phyloP scores from a whole-genome alignment of 2,113 vertebrate species.

The Sapayoa aenigma region DNA sequence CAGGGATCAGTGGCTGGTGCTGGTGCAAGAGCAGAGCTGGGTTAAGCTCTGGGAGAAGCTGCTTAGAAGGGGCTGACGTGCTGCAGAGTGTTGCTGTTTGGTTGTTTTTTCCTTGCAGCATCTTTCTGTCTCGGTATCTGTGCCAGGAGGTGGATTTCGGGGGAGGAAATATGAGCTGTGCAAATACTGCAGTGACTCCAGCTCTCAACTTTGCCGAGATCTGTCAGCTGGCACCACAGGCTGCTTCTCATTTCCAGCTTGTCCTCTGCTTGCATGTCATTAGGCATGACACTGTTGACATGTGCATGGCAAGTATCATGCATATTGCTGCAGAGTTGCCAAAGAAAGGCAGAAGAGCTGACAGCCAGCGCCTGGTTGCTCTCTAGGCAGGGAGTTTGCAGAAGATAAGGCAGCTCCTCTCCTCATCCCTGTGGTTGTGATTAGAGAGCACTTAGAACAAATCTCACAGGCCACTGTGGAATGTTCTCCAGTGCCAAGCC shows the following conservation, averaged over 20 bases:
- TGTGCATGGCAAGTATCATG: constrained; percentile 28
- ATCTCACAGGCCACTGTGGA: neutral
- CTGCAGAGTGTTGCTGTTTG: neutral
- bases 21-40: neutral
- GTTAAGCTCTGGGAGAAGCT: neutral
- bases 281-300: neutral
- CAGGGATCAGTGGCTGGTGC: accelerated
- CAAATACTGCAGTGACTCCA: constrained; percentile 14
- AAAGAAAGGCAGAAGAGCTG: neutral
- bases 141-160: neutral
- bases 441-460: neutral
- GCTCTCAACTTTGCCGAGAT: neutral
- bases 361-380: neutral
- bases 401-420: neutral
- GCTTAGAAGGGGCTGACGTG: neutral
- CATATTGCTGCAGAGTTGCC: neutral
- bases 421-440: neutral
- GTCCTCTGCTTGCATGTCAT: constrained; percentile 22
- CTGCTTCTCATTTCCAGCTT: constrained; percentile 19
- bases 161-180: constrained; percentile 15
- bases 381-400: neutral
- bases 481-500: neutral
- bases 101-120: neutral
- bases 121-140: neutral
- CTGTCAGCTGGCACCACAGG: constrained; percentile 41